Conservation (phyloP, 2,888 invertebrate species). For the Zygothrica quintamaculata region DNA sequence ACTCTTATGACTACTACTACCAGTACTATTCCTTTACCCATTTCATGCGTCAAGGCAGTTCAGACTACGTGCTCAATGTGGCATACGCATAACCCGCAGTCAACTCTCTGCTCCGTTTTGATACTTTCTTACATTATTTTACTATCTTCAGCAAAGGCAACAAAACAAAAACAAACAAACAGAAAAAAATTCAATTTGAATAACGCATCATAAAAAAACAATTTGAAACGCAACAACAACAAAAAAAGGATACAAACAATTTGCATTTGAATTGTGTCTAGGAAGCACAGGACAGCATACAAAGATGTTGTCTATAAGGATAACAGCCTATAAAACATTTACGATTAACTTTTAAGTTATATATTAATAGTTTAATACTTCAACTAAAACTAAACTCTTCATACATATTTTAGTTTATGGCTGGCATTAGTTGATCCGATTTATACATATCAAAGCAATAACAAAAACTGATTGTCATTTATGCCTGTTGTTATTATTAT, state of each 20-base stretch:
- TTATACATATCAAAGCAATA: slow-evolving; percentile 42
- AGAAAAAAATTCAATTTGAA: slow-evolving; percentile 60
- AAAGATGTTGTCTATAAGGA: no score
- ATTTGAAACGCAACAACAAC: slow-evolving; percentile 30
- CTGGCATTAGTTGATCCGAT: slow-evolving; percentile 35
- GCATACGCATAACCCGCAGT: slow-evolving; percentile 46
- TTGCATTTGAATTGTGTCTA: slow-evolving; percentile 12
- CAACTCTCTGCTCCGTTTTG: slow-evolving; percentile 11
- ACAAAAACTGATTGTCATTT: slow-evolving; percentile 66
- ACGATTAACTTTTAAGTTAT: no score
- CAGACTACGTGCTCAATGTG: slow-evolving; percentile 48
- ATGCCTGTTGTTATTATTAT: no score
- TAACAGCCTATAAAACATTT: no score
- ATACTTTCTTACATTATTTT: slow-evolving; percentile 51
- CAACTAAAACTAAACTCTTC: no score
- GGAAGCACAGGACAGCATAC: slow-evolving; percentile 4
- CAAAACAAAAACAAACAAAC: slow-evolving; percentile 21
- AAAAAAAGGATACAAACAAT: slow-evolving; percentile 23
- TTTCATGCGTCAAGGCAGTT: no score
- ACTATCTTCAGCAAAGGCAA: slow-evolving; percentile 15
- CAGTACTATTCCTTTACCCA: not conserved
- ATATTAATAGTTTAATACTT: no score
- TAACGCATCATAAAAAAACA: slow-evolving; percentile 53
- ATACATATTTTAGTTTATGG: no score
- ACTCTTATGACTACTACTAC: not conserved